These are phyloP conservation scores for Pseudachorutes palmiensis DNA, from an alignment of 1,140 invertebrate species.

Conservation along the genomic window DNA sequence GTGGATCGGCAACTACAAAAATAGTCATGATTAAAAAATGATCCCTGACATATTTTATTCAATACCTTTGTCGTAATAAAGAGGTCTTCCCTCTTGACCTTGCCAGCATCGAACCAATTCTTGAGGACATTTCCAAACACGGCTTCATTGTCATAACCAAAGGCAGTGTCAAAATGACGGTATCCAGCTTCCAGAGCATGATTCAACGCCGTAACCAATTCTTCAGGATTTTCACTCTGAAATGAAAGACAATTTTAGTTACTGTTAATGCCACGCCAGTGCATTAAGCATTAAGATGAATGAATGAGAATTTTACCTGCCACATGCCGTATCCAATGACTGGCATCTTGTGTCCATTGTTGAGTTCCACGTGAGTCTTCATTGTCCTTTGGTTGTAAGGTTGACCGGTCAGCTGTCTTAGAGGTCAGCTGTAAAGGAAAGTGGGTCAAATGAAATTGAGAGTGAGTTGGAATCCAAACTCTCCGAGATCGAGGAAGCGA, in stretches of 20 bases:
- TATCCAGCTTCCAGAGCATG: constrained; percentile 42
- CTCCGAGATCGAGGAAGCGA: too few relatives aligned
- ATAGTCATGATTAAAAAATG: not conserved
- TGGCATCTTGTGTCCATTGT: constrained; percentile 57
- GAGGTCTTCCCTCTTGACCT: constrained; percentile 42
- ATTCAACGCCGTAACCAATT: constrained; percentile 39
- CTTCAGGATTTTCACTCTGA: constrained; percentile 38
- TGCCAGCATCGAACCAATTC: constrained; percentile 39
- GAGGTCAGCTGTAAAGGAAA: too few relatives aligned
- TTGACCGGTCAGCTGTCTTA: too few relatives aligned
- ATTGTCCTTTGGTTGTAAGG: constrained; percentile 5
- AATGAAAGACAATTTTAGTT: not conserved
- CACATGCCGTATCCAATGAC: constrained; percentile 67
- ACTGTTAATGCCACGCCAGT: constrained; percentile 49
- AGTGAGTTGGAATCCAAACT: too few relatives aligned
- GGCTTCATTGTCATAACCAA: constrained; percentile 42
- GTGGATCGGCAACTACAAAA: constrained; percentile 40
- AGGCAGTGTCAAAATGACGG: constrained; percentile 42
- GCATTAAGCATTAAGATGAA: not conserved
- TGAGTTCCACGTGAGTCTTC: constrained; percentile 33
- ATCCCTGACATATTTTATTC: not conserved
- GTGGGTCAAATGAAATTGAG: too few relatives aligned
- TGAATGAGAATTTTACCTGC: constrained; percentile 46
- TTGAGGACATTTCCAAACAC: constrained; percentile 41
- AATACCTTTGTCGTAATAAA: constrained; percentile 44